Evolutionary conservation across 2,113 vertebrate genomes (phyloP).

Genomic region (Fregetta grallaria): DNA sequence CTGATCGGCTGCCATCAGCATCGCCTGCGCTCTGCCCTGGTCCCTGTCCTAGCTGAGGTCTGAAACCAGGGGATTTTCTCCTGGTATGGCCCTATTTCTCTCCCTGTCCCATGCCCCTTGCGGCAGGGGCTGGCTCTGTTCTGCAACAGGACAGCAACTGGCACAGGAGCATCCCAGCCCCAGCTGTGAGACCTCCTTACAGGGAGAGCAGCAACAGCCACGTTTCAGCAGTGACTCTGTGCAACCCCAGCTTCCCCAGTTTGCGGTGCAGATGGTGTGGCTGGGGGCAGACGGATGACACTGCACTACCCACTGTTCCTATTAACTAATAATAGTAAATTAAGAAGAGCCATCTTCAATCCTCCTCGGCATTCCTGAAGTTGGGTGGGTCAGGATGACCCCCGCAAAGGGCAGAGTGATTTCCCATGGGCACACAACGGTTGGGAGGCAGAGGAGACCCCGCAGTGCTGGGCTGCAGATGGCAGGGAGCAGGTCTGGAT

Average conservation of each 20-base stretch:
- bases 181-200: not conserved
- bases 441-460: not conserved
- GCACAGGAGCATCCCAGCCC: not conserved
- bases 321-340: not conserved
- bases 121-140: not conserved
- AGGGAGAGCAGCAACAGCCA: not conserved
- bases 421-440: not conserved
- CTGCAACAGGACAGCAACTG: not conserved
- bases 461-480: fast-evolving
- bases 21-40: fast-evolving
- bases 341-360: not conserved
- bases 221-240: not conserved
- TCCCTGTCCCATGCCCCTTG: fast-evolving
- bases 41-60: not conserved
- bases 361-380: not conserved
- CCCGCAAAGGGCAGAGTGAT: fast-evolving
- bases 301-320: not conserved
- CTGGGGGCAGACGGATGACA: not conserved
- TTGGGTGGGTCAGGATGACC: not conserved
- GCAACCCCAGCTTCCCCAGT: not conserved
- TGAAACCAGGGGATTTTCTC: not conserved
- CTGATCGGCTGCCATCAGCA: not conserved
- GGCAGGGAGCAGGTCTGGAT: not conserved
- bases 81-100: not conserved
- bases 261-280: fast-evolving